Percentiles rank a stretch among this genome's conserved stretches.
Conservation (phyloP, 2,113 vertebrate genomes). For the Asarcornis scutulata region DNA sequence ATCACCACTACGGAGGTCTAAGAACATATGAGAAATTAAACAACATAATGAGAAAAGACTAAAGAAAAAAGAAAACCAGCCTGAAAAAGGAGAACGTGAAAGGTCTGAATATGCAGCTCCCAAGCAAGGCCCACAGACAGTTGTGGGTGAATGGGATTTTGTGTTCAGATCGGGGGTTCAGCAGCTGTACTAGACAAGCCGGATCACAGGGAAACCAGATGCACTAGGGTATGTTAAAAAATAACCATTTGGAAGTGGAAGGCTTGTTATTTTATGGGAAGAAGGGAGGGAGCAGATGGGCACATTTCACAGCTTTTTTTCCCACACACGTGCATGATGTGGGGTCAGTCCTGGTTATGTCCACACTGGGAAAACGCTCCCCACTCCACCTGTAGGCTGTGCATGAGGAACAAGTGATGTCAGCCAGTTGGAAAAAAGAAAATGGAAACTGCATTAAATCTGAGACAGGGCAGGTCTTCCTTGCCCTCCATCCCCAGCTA, state of each 20-base stretch:
- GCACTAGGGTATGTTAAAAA: not conserved
- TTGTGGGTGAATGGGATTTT: not conserved
- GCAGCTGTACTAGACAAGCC: conserved; percentile 20
- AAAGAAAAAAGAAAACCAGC: not conserved
- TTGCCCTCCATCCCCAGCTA: not conserved
- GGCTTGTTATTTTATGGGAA: not conserved
- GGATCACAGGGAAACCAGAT: conserved; percentile 15
- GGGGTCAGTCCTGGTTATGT: not conserved
- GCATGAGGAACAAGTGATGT: not conserved
- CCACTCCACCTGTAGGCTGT: not conserved
- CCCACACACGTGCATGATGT: not conserved
- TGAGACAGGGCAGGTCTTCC: not conserved
- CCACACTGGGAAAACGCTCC: not conserved
- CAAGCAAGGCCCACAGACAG: not conserved
- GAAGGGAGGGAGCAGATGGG: not conserved
- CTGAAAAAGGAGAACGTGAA: not conserved
- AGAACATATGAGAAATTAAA: conserved; percentile 29
- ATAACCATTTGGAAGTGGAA: not conserved
- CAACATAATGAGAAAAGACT: not conserved
- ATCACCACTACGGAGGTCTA: conserved; percentile 7
- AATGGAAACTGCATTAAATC: not conserved
- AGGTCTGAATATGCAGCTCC: not conserved
- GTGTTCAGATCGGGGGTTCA: not conserved
- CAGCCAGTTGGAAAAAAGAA: not conserved
- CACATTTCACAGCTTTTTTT: not conserved